Base-by-base conservation (phyloP, 2,113 vertebrate genomes). In the Nycticorax nycticorax region DNA sequence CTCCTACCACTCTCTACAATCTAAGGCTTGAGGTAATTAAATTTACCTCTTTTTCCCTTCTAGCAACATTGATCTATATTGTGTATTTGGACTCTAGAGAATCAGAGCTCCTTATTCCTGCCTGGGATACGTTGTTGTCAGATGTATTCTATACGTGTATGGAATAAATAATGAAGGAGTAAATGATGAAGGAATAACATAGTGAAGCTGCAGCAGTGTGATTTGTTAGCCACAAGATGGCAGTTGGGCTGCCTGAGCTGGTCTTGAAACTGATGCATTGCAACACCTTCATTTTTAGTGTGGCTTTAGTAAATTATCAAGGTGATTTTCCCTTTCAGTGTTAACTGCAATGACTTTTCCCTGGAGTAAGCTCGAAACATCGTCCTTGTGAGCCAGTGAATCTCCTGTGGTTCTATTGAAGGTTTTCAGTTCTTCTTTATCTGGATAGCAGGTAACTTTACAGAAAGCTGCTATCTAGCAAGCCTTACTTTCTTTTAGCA, bases 1-100 rank as follows among this genome's bases (percentile, higher is more conserved):
- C 13, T 88, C n/a, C 10, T 4, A 30, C 73, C 15, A 57, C 80
- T 74, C 52, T 79, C 69, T 88, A 62, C 67, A 69, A 30, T 67
- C 86, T 85, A 75, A 95, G 62, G 77, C 86, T 95, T 76, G 48
- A 97, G 50, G 94, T 96, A 97, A 97, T 98, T 96, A 97, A 97
- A 96, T 97, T 87, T 96, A 56, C 85, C 68, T 96, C 78, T 94
- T 77, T 96, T 89, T 48, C 62, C 41, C 14, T 90, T 97, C 74
- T 77, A 56, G 79, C 75, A 93, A 79, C 63, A 91, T 91, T 96
- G 91, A 96, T 97, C 96, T 96, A 7, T 91, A 64, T 68, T 92
- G 94, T 89, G 57, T 93, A 86, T 94, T 95, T 95, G 88, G 74
- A 69, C 93, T 96, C 92, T 45, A 79, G 96, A 97, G 95, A 95